Conservation (phyloP, 1,140 invertebrate species). For the Yoshiicerus persimilis region DNA sequence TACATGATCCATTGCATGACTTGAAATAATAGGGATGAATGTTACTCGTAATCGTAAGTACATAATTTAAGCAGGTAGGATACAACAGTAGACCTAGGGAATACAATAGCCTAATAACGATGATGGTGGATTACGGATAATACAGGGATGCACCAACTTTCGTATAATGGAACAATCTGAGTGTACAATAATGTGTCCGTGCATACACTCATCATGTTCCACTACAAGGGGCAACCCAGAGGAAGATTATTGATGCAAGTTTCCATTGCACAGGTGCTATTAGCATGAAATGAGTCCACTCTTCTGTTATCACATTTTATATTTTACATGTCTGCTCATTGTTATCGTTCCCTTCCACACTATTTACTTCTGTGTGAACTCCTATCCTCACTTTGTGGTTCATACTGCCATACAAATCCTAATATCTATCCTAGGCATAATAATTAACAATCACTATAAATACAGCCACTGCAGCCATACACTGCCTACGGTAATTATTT, state of each 20-base stretch:
- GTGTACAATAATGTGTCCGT: neutral
- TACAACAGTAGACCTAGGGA: neutral
- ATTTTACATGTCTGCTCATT: neutral
- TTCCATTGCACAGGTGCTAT: neutral
- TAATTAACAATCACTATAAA: no score
- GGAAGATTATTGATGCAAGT: neutral
- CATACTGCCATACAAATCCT: no score
- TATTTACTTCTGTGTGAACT: neutral
- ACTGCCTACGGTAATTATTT: no score
- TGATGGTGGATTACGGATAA: neutral
- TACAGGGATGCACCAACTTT: neutral
- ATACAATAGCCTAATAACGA: neutral
- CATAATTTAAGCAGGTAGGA: neutral
- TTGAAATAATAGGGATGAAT: constrained; percentile 2
- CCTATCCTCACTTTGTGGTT: neutral
- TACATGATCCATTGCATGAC: constrained; percentile 9
- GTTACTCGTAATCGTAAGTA: neutral
- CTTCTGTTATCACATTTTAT: neutral
- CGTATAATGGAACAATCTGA: neutral
- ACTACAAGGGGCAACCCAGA: neutral
- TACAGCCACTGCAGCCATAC: no score
- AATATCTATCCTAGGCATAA: no score
- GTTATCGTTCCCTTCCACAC: neutral
- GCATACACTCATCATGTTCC: neutral
- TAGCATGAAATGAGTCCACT: neutral